Percentiles rank a stretch among this genome's conserved stretches.
Conservation (phyloP, 2,888 invertebrate genomes). For the Amphipyra tragopoginis region DNA sequence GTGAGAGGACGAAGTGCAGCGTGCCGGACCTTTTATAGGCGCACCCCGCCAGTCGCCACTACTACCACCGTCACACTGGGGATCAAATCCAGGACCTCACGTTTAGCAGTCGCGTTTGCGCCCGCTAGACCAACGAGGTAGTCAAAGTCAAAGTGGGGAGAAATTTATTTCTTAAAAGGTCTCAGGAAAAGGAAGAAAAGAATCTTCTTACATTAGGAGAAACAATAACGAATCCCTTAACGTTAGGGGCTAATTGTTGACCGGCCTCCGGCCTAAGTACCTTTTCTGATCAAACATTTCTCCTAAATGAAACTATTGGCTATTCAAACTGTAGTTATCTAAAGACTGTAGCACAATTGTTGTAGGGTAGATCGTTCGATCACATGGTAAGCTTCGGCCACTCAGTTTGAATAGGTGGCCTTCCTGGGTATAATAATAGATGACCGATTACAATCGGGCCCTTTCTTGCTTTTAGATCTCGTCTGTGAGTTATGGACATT, state of each 20-base stretch:
- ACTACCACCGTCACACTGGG: too few relatives aligned
- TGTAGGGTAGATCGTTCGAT: slow-evolving; percentile 48
- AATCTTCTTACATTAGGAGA: too few relatives aligned
- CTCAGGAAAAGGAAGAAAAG: too few relatives aligned
- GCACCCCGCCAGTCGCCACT: too few relatives aligned
- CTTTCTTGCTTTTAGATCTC: slow-evolving; percentile 50
- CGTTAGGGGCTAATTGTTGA: background rate
- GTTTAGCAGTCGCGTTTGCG: too few relatives aligned
- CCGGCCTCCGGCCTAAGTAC: background rate
- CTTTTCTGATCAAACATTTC: slow-evolving; percentile 2
- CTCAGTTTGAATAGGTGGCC: slow-evolving; percentile 55
- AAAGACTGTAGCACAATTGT: slow-evolving; percentile 29
- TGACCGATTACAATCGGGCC: slow-evolving; percentile 57
- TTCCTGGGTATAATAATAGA: slow-evolving; percentile 53
- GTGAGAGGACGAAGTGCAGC: too few relatives aligned
- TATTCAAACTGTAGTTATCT: slow-evolving; percentile 41
- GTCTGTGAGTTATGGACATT: slow-evolving; percentile 43
- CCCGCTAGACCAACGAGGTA: too few relatives aligned
- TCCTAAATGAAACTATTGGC: slow-evolving; percentile 6
- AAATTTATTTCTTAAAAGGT: too few relatives aligned
- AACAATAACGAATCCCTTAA: background rate
- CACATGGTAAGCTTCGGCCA: slow-evolving; percentile 53
- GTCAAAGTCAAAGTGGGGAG: too few relatives aligned
- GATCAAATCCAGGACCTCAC: too few relatives aligned
- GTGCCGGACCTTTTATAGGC: too few relatives aligned